These are phyloP conservation scores for Nothobranchius kuhntae DNA, from an alignment of 2,113 vertebrate genomes.

Conservation along the genomic window DNA sequence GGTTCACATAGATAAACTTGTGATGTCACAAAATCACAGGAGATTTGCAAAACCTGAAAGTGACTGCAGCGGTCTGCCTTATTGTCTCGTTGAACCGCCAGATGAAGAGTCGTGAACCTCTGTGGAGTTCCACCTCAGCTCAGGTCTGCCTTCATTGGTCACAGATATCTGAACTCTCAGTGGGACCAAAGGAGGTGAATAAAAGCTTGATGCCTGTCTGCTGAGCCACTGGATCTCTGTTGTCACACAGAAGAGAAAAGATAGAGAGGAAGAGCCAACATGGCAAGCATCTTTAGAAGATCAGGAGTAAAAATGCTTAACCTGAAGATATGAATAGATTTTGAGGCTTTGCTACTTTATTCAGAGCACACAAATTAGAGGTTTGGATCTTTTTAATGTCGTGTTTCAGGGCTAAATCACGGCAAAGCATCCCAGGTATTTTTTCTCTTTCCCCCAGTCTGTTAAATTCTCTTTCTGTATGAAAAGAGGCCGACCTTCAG, in stretches of 20 bases:
- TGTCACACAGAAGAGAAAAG: neutral
- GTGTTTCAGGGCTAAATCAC: constrained; percentile 5
- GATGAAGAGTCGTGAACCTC: too few relatives aligned
- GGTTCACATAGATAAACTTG: too few relatives aligned
- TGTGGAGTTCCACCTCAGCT: neutral
- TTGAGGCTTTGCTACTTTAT: constrained; percentile 7
- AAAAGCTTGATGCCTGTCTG: neutral
- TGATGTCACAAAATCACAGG: too few relatives aligned
- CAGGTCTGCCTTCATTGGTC: neutral
- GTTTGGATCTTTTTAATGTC: constrained; percentile 21
- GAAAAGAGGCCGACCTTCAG: constrained; percentile 52
- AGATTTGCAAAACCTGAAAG: too few relatives aligned
- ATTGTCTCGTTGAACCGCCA: too few relatives aligned
- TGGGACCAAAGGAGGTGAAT: neutral
- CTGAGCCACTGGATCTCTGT: neutral
- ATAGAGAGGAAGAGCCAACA: neutral
- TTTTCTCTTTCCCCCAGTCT: constrained; percentile 2
- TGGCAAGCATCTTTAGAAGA: neutral
- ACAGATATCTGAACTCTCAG: neutral
- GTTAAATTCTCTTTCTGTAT: constrained; percentile 16
- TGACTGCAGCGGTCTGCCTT: too few relatives aligned
- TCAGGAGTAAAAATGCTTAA: neutral
- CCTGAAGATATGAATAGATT: neutral
- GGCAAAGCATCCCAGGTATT: constrained; percentile 17
- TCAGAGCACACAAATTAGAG: neutral